Evolutionary conservation across 2,113 vertebrate genomes (phyloP).

Genomic region (Raja brachyura): DNA sequence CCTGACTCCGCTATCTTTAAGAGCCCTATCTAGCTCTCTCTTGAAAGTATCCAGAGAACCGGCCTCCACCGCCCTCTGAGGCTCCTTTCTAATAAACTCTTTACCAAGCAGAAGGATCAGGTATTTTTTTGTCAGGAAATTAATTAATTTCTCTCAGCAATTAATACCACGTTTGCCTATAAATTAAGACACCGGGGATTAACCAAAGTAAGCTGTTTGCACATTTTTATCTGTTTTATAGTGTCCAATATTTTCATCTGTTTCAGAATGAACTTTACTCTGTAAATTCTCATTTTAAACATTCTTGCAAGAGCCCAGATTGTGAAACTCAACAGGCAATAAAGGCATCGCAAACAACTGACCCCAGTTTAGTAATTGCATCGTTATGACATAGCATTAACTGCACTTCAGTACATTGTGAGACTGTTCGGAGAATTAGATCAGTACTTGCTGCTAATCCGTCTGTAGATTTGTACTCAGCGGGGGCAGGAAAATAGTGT

Average conservation of each 20-base stretch:
- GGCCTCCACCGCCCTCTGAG: no score
- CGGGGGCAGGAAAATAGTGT: background rate
- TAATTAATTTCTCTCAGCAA: background rate
- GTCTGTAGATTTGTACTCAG: background rate
- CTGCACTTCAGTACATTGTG: background rate
- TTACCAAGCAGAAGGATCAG: background rate
- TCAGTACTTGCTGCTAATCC: background rate
- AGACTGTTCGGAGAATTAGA: background rate
- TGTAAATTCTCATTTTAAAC: no score
- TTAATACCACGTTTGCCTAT: background rate
- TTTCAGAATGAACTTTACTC: no score
- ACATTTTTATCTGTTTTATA: background rate
- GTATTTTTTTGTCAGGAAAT: background rate
- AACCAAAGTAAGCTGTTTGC: background rate
- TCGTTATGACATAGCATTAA: background rate
- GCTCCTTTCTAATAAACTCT: background rate
- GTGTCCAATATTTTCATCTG: no score
- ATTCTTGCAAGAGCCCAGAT: no score
- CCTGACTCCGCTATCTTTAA: no score
- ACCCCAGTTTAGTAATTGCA: background rate
- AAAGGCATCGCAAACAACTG: background rate
- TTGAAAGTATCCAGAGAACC: no score
- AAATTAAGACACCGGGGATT: background rate
- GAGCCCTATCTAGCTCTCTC: no score
- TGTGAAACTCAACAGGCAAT: background rate